A percentile compares a stretch with the other conserved stretches of the same genome.
phyloP scores from a whole-genome alignment of 2,888 invertebrate species.

The Calliopum simillimum region DNA sequence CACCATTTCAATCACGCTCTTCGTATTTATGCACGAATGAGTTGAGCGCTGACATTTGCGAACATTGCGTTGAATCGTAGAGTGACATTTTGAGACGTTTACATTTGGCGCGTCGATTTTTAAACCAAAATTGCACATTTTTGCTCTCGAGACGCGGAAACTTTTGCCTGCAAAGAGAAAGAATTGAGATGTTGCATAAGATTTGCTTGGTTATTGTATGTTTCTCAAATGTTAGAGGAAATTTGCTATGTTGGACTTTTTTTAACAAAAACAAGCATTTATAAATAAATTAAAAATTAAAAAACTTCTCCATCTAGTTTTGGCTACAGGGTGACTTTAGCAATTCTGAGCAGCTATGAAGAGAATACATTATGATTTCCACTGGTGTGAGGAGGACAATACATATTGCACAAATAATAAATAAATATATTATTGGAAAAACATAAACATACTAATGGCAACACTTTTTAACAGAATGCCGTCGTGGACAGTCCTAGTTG shows the following conservation, averaged over 20 bases:
- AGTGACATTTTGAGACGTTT: constrained; percentile 94
- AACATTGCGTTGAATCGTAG: constrained; percentile 72
- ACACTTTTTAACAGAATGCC: no score
- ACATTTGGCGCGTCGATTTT: constrained; percentile 97
- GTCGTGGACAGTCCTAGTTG: no score
- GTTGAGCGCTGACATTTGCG: constrained; percentile 61
- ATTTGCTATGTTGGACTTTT: not conserved
- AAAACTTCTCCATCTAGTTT: no score
- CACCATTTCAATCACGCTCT: constrained; percentile 60
- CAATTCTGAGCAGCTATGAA: no score
- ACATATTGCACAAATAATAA: no score
- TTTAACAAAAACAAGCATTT: no score
- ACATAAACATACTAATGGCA: no score
- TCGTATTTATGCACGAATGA: constrained; percentile 66
- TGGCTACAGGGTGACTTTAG: no score
- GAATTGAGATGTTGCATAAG: constrained; percentile 20
- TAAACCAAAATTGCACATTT: constrained; percentile 99
- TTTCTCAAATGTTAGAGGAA: not conserved
- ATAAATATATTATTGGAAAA: no score
- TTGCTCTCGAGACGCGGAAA: constrained; percentile 99
- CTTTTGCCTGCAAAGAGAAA: constrained; percentile 79
- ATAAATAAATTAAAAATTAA: no score
- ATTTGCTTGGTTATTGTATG: not conserved
- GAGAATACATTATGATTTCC: no score
- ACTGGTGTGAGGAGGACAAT: no score